Conservation (phyloP, 2,113 vertebrate genomes). For the Cyanoramphus novaezelandiae region DNA sequence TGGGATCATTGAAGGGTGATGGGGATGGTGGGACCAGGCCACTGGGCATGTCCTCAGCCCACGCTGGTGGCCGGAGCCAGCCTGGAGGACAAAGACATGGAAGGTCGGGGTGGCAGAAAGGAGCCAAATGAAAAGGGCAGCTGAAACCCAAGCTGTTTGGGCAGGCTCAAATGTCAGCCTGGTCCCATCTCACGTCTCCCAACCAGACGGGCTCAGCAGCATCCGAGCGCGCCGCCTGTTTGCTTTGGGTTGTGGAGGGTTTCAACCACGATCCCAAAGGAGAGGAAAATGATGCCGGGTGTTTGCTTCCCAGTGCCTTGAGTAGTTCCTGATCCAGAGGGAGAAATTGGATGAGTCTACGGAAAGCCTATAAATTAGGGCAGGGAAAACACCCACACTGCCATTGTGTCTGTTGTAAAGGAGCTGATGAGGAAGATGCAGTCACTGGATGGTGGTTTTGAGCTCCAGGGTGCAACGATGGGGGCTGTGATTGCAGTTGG, state of each 20-base stretch:
- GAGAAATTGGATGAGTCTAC: neutral
- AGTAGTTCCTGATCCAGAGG: neutral
- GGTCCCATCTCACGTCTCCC: neutral
- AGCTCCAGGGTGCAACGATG: accelerated
- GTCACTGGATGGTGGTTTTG: neutral
- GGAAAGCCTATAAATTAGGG: neutral
- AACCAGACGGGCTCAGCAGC: neutral
- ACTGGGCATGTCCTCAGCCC: neutral
- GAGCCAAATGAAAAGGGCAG: neutral
- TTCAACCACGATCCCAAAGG: neutral
- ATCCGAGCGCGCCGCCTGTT: accelerated
- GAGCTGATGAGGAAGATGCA: neutral
- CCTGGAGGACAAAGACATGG: accelerated
- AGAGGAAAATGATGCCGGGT: neutral
- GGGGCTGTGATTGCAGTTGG: neutral
- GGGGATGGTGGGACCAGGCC: accelerated
- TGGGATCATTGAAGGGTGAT: accelerated
- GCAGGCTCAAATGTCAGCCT: neutral
- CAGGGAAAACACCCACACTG: neutral
- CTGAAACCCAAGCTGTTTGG: neutral
- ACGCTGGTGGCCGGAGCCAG: accelerated
- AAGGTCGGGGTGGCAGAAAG: neutral
- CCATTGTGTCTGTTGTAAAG: neutral
- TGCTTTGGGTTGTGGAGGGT: neutral
- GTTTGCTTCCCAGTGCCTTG: neutral